Evolutionary conservation across 2,797 vertebrate genomes (phyloP), one percentile per base, ranked within the genome.

Genomic region (Diglossa cyanea): DNA sequence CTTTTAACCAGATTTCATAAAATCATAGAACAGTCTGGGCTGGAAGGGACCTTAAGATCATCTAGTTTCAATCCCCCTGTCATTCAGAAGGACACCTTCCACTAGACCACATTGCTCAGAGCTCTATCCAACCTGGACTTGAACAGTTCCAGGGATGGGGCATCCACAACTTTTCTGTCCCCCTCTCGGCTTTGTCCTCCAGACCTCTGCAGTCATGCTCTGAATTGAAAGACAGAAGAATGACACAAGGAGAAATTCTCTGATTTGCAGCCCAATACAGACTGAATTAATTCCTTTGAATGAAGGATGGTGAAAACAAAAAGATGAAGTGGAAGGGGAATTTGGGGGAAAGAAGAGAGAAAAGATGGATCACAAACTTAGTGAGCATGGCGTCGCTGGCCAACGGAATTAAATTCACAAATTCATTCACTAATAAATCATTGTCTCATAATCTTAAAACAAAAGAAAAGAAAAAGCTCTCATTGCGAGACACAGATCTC

Each of bases 391-490:
- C 3, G 4, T 94, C 5, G 20, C 93, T 94, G 86, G 67, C 95
- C 95, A 89, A 90, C 20, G 12, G 74, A 94, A 96, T 96, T 94
- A 92, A 88, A 89, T 93, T 96, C 88, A 95, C 31, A 6, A 93
- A 93, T 93, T 88, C 92, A 85, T 90, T 96, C 89, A 93, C 92
- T 88, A 94, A 91, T 82, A 96, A 97, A 97, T 95, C 94, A 93
- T 94, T 58, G 0, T 93, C 92, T 95, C 92, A 93, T 96, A 94
- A 95, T 97, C 94, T 94, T 93, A 94, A 92, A 96, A 94, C 0
- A 12, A 95, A 95, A 94, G 33, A 86, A 95, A 96, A 93, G 5
- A 62, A 90, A 88, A 88, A 57, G 54, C 91, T 95, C 50, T 95
- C 90, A 89, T 76, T 81, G 88, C 25, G 5, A 95, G 93, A 97